A percentile compares a stretch with the other conserved stretches of the same genome.
These are phyloP conservation scores for Xanthorhoe designata DNA, from an alignment of 2,888 invertebrate species.

Conservation along the genomic window DNA sequence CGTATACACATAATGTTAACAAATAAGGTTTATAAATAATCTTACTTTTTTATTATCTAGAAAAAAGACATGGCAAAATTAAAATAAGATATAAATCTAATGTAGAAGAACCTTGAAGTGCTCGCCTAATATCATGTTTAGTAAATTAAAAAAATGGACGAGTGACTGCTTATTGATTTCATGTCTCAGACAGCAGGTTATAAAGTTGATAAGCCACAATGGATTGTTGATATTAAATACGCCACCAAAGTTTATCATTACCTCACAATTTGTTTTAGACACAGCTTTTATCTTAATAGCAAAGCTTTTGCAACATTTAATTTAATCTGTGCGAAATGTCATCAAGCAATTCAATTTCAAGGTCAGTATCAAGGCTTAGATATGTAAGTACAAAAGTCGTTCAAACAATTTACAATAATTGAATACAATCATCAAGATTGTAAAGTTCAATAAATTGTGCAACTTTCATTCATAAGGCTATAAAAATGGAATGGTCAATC, in stretches of 20 bases:
- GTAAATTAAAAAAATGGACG: too few species aligned
- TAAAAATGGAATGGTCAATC: background rate
- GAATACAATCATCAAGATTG: conserved; percentile 11
- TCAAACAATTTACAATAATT: conserved; percentile 2
- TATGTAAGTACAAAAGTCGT: conserved; percentile 5
- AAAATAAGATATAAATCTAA: too few species aligned
- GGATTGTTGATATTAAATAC: background rate
- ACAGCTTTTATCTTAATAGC: background rate
- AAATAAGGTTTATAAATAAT: too few species aligned
- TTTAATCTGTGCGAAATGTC: conserved; percentile 1
- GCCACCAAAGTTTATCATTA: too few species aligned
- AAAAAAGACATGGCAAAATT: too few species aligned
- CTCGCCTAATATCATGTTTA: too few species aligned
- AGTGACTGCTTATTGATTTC: too few species aligned
- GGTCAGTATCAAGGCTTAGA: conserved; percentile 8
- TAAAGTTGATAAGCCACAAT: background rate
- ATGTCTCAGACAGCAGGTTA: background rate
- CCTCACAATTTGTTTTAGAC: too few species aligned
- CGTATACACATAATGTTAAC: too few species aligned
- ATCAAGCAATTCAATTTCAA: conserved; percentile 7
- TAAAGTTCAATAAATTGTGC: conserved; percentile 10
- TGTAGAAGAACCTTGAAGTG: too few species aligned
- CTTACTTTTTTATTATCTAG: too few species aligned
- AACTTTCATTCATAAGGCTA: conserved; percentile 19
- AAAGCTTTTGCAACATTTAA: conserved; percentile 2